These are phyloP conservation scores for Aphyosemion australe DNA, from an alignment of 2,113 vertebrate species.

Conservation along the genomic window DNA sequence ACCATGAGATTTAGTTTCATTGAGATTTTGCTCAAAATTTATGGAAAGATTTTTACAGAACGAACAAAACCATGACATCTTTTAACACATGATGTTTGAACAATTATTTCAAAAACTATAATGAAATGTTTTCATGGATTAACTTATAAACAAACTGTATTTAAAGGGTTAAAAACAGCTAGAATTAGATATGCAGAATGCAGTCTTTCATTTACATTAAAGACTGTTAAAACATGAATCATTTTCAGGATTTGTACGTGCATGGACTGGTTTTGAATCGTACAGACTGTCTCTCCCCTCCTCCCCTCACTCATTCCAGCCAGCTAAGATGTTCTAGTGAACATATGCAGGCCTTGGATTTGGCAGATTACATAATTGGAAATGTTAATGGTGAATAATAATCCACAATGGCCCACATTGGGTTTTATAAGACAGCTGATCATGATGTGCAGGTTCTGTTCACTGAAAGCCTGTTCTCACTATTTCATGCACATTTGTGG, in stretches of 20 bases:
- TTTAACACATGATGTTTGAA: too few species aligned
- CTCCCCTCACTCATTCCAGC: conserved; percentile 23
- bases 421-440: conserved; percentile 73
- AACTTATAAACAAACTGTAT: too few species aligned
- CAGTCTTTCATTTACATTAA: too few species aligned
- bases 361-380: conserved; percentile 79
- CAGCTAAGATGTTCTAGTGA: conserved; percentile 65
- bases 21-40: too few species aligned
- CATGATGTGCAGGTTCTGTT: conserved; percentile 56
- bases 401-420: conserved; percentile 75
- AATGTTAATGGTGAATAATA: conserved; percentile 78
- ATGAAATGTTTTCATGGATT: too few species aligned
- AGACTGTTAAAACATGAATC: background rate
- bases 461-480: conserved; percentile 22
- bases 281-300: conserved; percentile 19
- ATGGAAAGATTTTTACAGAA: too few species aligned
- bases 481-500: background rate
- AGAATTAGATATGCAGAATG: too few species aligned
- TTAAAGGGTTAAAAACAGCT: too few species aligned
- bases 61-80: too few species aligned
- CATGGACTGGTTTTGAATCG: conserved; percentile 37
- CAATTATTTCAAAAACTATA: too few species aligned
- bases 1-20: too few species aligned
- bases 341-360: conserved; percentile 74
- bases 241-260: conserved; percentile 23